Conservation (phyloP, 2,888 invertebrate genomes). For the Electrophaes corylata region DNA sequence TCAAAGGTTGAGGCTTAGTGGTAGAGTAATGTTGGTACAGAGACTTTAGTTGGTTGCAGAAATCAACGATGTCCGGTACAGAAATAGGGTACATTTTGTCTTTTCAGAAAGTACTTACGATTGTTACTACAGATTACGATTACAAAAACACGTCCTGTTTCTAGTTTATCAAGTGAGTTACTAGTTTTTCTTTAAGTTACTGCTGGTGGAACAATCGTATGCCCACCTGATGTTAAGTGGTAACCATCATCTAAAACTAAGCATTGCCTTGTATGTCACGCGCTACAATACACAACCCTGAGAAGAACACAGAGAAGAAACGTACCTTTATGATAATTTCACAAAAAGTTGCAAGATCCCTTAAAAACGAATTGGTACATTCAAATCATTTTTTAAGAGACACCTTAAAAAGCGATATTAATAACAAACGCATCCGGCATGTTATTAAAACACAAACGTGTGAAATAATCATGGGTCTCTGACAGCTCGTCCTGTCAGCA, state of each 20-base stretch:
- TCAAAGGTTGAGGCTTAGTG: not conserved
- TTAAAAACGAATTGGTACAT: slow-evolving; percentile 21
- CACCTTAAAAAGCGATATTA: slow-evolving; percentile 34
- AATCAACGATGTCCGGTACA: slow-evolving; percentile 44
- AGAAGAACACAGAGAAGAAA: not conserved
- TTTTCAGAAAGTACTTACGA: not conserved
- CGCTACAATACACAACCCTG: no score
- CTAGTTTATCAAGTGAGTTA: not conserved
- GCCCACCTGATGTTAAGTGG: no score
- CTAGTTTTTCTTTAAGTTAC: not conserved
- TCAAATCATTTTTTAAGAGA: slow-evolving; percentile 25
- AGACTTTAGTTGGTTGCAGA: slow-evolving; percentile 26
- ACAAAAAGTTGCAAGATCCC: slow-evolving; percentile 11
- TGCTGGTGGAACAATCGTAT: no score
- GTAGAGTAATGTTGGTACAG: not conserved
- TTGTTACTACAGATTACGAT: not conserved
- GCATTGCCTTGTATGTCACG: no score
- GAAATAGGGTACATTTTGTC: slow-evolving; percentile 39
- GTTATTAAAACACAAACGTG: slow-evolving; percentile 75
- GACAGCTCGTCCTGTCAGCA: slow-evolving; percentile 59
- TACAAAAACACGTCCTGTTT: not conserved
- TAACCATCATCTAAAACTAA: not conserved
- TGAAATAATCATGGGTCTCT: slow-evolving; percentile 73
- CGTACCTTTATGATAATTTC: not conserved
- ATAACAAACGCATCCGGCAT: slow-evolving; percentile 51